Evolutionary conservation across 2,888 invertebrate genomes (phyloP).

Genomic region (Melanchra persicariae): DNA sequence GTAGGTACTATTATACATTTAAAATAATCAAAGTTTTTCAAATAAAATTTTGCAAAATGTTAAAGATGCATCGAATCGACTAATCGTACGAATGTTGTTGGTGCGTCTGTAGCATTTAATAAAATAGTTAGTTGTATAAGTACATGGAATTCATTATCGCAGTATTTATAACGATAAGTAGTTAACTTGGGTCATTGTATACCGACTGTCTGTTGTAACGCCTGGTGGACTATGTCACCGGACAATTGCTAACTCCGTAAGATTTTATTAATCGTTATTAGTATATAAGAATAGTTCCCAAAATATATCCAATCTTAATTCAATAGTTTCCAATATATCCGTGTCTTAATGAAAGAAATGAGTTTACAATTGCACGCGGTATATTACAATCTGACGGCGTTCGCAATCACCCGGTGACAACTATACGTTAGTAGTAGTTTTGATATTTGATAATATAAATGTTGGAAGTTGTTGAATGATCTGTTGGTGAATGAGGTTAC

Average conservation of each 20-base stretch:
- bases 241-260: too few relatives aligned
- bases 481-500: conserved; percentile 19
- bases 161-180: background rate
- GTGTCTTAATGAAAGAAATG: too few relatives aligned
- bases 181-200: background rate
- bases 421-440: background rate
- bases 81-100: background rate
- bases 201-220: background rate
- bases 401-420: too few relatives aligned
- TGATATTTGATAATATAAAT: conserved; percentile 10
- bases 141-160: conserved; percentile 6
- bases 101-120: background rate
- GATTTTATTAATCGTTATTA: too few relatives aligned
- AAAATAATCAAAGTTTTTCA: background rate
- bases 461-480: conserved; percentile 6
- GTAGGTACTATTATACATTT: conserved; percentile 17
- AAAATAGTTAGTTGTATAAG: conserved; percentile 14
- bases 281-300: too few relatives aligned
- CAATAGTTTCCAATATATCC: too few relatives aligned
- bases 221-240: background rate
- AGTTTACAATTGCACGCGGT: too few relatives aligned
- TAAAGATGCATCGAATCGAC: conserved; percentile 13
- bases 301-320: too few relatives aligned
- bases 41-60: conserved; percentile 37
- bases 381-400: too few relatives aligned